Evolutionary conservation across 1,140 invertebrate species (phyloP), one percentile per base, ranked within the genome.

Genomic region (Leptoteleia sp.): DNA sequence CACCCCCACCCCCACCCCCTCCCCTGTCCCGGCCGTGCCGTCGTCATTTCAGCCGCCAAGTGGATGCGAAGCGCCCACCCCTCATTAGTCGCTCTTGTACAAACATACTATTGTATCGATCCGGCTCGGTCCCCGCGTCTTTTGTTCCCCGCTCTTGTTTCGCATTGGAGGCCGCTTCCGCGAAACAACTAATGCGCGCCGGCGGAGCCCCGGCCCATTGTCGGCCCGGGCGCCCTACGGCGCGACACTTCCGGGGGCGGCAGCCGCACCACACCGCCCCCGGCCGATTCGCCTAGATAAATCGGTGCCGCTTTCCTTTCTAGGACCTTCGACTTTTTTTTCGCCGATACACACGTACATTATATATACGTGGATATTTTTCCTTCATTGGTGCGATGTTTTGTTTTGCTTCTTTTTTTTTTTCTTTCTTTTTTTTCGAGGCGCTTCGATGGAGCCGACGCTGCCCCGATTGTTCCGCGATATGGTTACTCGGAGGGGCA

Each of bases 71-170:
- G n/a, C n/a, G n/a, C 22, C 47, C 27, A 43, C 83, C 38, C 48
- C 59, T 75, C 73, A 76, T 76, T 76, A 70, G 73, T 76, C 83
- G 83, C 76, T 68, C 78, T n/a, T 48, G 73, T 81, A 81, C 84
- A 85, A 85, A 86, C 84, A 87, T 79, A 82, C 84, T 83, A 87
- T 86, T 85, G 84, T 87, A 86, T 87, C 77, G 85, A 87, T 87
- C 85, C 76, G 82, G 77, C 76, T 76, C 59, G 64, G 52, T 42
- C 35, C 37, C 68, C 33, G 31, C 27, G 54, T 70, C 84, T 85
- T 85, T 85, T 85, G 83, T 85, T 85, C 79, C 11, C 55, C 43
- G n/a, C 15, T 81, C 78, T 75, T 79, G 79, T 84, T 85, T 85
- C 79, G 83, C 83, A 83, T 82, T 85, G 22, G 22, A 82, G 83